Conservation (phyloP, 2,888 invertebrate species). For the Rhogogaster chlorosoma region DNA sequence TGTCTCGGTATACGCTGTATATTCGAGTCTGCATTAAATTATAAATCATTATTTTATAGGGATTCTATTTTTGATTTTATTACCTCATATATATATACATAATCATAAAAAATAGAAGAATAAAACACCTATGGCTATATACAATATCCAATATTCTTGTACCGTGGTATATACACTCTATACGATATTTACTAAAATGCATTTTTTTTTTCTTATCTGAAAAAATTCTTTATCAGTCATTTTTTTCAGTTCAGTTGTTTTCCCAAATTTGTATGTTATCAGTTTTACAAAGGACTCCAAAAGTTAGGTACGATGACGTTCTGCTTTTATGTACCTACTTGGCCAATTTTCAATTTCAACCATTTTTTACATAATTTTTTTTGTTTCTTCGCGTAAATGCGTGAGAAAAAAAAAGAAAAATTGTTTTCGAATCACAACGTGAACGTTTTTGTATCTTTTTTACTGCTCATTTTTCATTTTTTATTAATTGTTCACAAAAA, state of each 20-base stretch:
- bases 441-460: not conserved
- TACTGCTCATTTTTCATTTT: not conserved
- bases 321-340: too few species aligned
- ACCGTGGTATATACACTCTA: too few species aligned
- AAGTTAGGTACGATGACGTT: too few species aligned
- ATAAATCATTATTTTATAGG: conserved; percentile 22
- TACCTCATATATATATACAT: not conserved
- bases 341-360: not conserved
- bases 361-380: not conserved
- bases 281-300: too few species aligned
- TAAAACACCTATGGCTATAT: not conserved
- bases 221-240: too few species aligned
- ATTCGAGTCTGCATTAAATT: not conserved
- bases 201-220: not conserved
- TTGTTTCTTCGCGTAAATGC: too few species aligned
- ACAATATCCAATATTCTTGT: too few species aligned
- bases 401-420: too few species aligned
- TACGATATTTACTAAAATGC: too few species aligned
- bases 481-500: not conserved
- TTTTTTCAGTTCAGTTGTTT: too few species aligned
- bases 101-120: not conserved
- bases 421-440: too few species aligned
- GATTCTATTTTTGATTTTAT: not conserved
- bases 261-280: too few species aligned
- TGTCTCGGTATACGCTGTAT: not conserved